A percentile compares a stretch with the other conserved stretches of the same genome.
Conservation (phyloP, 2,113 vertebrate species). For the Phyllostomus discolor region DNA sequence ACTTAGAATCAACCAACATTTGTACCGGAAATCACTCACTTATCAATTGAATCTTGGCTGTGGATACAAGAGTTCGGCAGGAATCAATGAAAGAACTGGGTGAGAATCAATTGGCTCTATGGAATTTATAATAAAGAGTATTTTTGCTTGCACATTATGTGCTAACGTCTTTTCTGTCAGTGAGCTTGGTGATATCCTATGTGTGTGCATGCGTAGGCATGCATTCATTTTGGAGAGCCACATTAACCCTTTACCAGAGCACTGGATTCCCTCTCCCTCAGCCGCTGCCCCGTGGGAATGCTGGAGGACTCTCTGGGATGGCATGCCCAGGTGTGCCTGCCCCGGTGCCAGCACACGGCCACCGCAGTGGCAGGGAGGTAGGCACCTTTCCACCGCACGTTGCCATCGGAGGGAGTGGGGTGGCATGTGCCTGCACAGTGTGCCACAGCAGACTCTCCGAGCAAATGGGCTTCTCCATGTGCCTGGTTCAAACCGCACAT, state of each 20-base stretch:
- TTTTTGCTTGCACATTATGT: background rate
- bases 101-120: background rate
- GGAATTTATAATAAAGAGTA: background rate
- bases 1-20: background rate
- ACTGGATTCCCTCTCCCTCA: background rate
- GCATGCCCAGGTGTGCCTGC: fast-evolving
- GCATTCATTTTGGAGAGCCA: background rate
- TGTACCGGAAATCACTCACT: background rate
- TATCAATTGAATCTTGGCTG: background rate
- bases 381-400: fast-evolving
- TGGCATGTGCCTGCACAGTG: fast-evolving
- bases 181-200: fast-evolving
- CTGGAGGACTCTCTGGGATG: background rate
- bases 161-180: background rate
- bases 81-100: background rate
- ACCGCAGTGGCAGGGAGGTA: fast-evolving
- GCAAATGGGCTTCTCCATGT: fast-evolving
- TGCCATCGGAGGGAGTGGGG: background rate
- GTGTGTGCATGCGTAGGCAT: background rate
- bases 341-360: fast-evolving
- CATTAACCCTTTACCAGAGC: background rate
- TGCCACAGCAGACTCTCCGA: background rate
- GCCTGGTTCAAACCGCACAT: background rate
- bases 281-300: fast-evolving
- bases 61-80: background rate